Evolutionary conservation across 2,888 invertebrate species (phyloP), one percentile per base, ranked within the genome.

Genomic region (Junonia oenone): DNA sequence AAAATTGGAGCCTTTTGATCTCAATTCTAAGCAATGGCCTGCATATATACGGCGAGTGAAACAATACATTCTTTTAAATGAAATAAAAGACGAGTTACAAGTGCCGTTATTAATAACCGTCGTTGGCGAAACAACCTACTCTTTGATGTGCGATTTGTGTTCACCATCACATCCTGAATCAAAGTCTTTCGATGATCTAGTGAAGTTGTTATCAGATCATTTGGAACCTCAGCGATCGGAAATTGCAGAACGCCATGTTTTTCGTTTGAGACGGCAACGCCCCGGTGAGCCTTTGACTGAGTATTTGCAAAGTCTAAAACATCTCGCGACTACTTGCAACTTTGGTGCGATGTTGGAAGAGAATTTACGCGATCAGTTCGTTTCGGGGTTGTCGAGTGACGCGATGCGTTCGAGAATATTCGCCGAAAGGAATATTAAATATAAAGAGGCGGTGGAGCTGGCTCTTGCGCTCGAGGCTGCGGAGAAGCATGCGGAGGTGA

Each of bases 371-470:
- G 57, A 53, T 19, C 55, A 55, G 33, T 50, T 50, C 17, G 54
- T 48, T 31, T 54, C 50, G 15, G 38, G 40, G 9, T 33, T 37
- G 5, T 66, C 8, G 9, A 19, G 40, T 22, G 33, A 68, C 6
- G 64, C 50, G 0, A 68, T 70, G 68, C 38, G 68, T n/a, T 63
- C 64, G 2, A 49, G 68, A 19, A 49, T 73, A 6, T 73, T 72
- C 43, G 66, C 68, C 1, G 71, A 68, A 40, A 55, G 45, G 15
- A 53, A 56, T 0, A 19, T 70, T 1, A 46, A 62, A 15, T 69
- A 67, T 53, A 63, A 62, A 33, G 45, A 56, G 19, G 67, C 64
- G 4, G 66, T 68, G 59, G 68, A 71, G 50, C 55, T 68, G 46
- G 68, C 68, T 52, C 31, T 31, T 1, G 51, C 45, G 1, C 29